Percentiles rank a stretch among this genome's conserved stretches.
Evolutionary conservation across 2,888 invertebrate genomes (phyloP).

Genomic region (Globia sparganii): DNA sequence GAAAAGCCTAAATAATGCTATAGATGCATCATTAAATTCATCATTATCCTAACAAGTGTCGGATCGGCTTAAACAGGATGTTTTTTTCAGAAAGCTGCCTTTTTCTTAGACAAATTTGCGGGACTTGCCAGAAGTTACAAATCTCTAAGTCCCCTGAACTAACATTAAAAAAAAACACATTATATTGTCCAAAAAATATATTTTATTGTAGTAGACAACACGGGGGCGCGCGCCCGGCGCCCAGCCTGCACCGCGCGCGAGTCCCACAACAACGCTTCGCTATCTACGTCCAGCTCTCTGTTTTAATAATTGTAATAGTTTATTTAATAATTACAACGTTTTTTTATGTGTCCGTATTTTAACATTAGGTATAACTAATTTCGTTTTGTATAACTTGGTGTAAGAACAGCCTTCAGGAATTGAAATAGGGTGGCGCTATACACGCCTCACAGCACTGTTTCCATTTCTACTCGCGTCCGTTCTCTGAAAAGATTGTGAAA

Average conservation of each 20-base stretch:
- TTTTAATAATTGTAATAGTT: slow-evolving; percentile 91
- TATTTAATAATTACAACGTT: slow-evolving; percentile 91
- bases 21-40: neutral
- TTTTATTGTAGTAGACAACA: slow-evolving; percentile 91
- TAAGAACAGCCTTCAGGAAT: slow-evolving; percentile 91
- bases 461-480: slow-evolving; percentile 95
- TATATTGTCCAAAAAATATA: slow-evolving; percentile 90
- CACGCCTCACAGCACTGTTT: slow-evolving; percentile 96
- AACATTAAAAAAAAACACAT: slow-evolving; percentile 66
- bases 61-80: neutral
- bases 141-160: neutral
- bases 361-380: slow-evolving; percentile 90
- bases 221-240: slow-evolving; percentile 87
- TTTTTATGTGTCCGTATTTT: slow-evolving; percentile 90
- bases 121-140: neutral
- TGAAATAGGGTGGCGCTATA: slow-evolving; percentile 89
- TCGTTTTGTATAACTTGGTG: slow-evolving; percentile 91
- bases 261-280: slow-evolving; percentile 89
- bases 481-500: slow-evolving; percentile 78
- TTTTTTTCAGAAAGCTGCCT: neutral
- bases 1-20: no score
- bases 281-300: slow-evolving; percentile 89
- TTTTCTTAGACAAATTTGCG: neutral
- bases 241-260: slow-evolving; percentile 89
- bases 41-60: neutral